Conservation (phyloP, 2,797 vertebrate species). For the Luscinia megarhynchos region DNA sequence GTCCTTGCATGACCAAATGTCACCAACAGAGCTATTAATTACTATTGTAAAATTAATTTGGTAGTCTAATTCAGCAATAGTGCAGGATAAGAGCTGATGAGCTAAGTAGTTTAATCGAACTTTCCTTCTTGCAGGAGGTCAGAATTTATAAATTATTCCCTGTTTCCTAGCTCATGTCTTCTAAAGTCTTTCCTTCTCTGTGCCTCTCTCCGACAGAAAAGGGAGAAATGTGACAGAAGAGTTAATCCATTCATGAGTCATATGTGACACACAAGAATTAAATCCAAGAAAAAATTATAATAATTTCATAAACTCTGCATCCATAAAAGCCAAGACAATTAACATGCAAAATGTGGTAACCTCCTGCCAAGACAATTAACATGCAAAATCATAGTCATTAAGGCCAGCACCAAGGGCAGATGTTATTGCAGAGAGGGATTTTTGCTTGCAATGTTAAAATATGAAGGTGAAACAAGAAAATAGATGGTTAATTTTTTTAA, state of each 20-base stretch:
- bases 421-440: neutral
- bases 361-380: slow-evolving; percentile 46
- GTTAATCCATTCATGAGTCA: slow-evolving; percentile 50
- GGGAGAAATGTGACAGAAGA: slow-evolving; percentile 36
- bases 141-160: neutral
- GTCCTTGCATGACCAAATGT: neutral
- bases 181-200: neutral
- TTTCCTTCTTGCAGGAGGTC: neutral
- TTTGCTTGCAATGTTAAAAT: neutral
- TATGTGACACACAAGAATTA: slow-evolving; percentile 39
- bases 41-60: neutral
- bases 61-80: neutral
- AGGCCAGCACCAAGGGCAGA: neutral
- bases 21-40: neutral
- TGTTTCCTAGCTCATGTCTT: neutral
- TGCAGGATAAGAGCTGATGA: neutral
- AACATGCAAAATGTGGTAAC: neutral
- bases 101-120: neutral
- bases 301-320: slow-evolving; percentile 42
- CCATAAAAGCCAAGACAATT: slow-evolving; percentile 47
- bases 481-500: accelerated
- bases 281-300: slow-evolving; percentile 62
- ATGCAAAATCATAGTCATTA: slow-evolving; percentile 47
- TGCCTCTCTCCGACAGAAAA: neutral
- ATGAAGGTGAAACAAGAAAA: neutral